These are phyloP conservation scores for Rattus norvegicus DNA, from an alignment of 2,113 vertebrate genomes.

Conservation along the genomic window GRCr8 NC_086020.1:237100501-237101000, in stretches of 20 bases:
- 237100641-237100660: conserved; percentile 1
- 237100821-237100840: not conserved
- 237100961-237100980: not conserved
- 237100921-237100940: not conserved
- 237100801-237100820: not conserved
- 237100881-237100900: not conserved
- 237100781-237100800: not conserved
- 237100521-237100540: not conserved
- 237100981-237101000: not conserved
- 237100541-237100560: not conserved
- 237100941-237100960: not conserved
- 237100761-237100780: not conserved
- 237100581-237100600: conserved; percentile 5
- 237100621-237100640: not conserved
- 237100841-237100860: not conserved
- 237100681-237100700: not conserved
- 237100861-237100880: not conserved
- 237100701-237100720: not conserved
- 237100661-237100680: not conserved
- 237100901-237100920: not conserved
- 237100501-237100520: not conserved
- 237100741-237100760: not conserved
- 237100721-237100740: not conserved
- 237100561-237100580: not conserved
- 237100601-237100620: not conserved